A percentile compares a stretch with the other conserved stretches of the same genome.
Conservation (phyloP, 1,140 invertebrate species). For the Matsumurasca onukii region DNA sequence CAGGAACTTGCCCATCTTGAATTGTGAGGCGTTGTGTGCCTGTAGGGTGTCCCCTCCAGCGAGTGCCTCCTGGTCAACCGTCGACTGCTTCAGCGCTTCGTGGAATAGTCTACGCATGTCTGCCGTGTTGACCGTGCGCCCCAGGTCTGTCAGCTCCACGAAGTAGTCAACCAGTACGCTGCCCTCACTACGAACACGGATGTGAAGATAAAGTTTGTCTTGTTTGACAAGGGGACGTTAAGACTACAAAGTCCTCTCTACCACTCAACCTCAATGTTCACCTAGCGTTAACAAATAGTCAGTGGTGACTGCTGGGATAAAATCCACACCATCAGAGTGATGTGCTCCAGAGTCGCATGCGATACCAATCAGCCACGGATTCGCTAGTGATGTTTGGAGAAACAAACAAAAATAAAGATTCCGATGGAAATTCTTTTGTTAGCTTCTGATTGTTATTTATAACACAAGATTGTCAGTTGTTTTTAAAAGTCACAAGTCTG, state of each 20-base stretch:
- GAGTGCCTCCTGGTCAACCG: conserved; percentile 42
- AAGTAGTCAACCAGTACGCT: conserved; percentile 89
- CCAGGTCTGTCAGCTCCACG: conserved; percentile 74
- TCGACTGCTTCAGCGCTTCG: conserved; percentile 62
- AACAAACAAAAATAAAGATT: not conserved
- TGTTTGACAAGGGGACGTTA: no score
- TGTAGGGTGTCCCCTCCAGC: conserved; percentile 34
- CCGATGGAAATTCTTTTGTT: no score
- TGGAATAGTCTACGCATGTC: conserved; percentile 83
- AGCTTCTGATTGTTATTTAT: no score
- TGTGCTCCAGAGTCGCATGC: no score
- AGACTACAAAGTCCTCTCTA: no score
- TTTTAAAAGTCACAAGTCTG: no score
- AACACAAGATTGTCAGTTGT: no score
- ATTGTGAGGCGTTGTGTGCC: conserved; percentile 49
- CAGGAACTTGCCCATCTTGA: conserved; percentile 74
- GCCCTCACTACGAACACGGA: conserved; percentile 58
- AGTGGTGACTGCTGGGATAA: not conserved
- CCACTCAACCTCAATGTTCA: not conserved
- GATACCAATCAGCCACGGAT: no score
- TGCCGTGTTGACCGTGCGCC: conserved; percentile 73
- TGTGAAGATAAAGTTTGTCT: no score
- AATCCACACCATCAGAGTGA: no score
- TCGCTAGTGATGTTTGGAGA: not conserved
- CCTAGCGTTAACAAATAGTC: not conserved